Evolutionary conservation across 2,113 vertebrate genomes (phyloP), one percentile per base, ranked within the genome.

Genomic region (Calyptommatus sinebrachiatus): DNA sequence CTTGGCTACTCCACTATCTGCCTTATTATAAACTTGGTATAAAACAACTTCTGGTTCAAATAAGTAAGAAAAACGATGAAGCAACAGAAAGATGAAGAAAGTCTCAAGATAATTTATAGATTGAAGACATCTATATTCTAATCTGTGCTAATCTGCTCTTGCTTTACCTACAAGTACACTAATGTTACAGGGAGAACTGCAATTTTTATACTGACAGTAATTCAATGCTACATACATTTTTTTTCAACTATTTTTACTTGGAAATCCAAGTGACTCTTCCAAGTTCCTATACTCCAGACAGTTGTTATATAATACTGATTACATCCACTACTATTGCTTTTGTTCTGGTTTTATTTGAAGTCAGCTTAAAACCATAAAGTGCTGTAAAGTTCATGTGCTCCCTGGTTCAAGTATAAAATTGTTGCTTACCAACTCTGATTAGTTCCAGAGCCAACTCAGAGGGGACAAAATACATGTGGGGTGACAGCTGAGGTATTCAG

Each of bases 281-380:
- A 35, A 61, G 8, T 35, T 57, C 21, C 20, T 31, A 6, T 50
- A 53, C 28, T 53, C 53, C 26, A 29, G 29, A 61, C 7, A 62
- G 20, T 20, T 9, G 46, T 62, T 62, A 16, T 62, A 79, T 16
- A 63, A 29, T 24, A 24, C 48, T 22, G 11, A 29, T 46, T 29
- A 1, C 35, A 16, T 24, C 20, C 35, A 50, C 9, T 48, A 10
- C 3, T 21, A 48, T 46, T 79, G 63, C 29, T 66, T 1, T 8
- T 50, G 63, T 16, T 48, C 4, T 22, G 8, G 18, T 65, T 72
- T 65, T 50, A 28, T 63, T 53, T 28, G 28, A 14, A 22, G 28
- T 21, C 53, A 62, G 53, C 62, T 3, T 26, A 66, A 0, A 46
- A 41, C 21, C 21, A 61, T 67, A 0, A 0, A 16, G 1, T 2